phyloP scores from a whole-genome alignment of 1,140 invertebrate species.

The Bicyclus anynana region DNA sequence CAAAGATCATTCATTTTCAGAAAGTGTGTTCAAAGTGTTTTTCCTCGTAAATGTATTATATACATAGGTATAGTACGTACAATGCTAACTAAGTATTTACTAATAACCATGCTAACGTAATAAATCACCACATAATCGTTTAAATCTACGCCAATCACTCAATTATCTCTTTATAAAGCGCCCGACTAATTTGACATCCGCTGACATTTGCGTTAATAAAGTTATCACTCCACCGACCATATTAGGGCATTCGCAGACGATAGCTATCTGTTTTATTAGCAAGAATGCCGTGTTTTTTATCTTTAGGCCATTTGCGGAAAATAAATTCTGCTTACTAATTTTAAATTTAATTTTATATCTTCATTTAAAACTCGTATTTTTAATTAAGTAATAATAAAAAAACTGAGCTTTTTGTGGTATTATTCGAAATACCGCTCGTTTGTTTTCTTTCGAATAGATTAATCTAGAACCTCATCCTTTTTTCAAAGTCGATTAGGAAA shows the following conservation, averaged over 20 bases:
- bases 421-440: too few species aligned
- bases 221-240: slow-evolving; percentile 4
- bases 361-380: not conserved
- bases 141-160: slow-evolving; percentile 14
- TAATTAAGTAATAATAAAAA: too few species aligned
- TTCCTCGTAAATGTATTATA: too few species aligned
- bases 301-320: not conserved
- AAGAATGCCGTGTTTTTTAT: not conserved
- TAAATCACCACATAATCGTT: not conserved
- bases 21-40: too few species aligned
- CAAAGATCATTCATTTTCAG: too few species aligned
- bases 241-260: not conserved
- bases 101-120: too few species aligned
- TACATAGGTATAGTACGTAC: too few species aligned
- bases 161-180: slow-evolving; percentile 23
- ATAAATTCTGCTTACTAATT: not conserved
- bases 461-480: too few species aligned
- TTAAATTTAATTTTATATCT: not conserved
- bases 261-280: not conserved
- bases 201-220: slow-evolving; percentile 16
- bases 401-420: too few species aligned
- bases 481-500: too few species aligned
- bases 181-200: slow-evolving; percentile 26
- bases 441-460: too few species aligned
- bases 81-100: too few species aligned